Conservation (phyloP, 2,797 vertebrate species). For the Yasuhikotakia modesta region DNA sequence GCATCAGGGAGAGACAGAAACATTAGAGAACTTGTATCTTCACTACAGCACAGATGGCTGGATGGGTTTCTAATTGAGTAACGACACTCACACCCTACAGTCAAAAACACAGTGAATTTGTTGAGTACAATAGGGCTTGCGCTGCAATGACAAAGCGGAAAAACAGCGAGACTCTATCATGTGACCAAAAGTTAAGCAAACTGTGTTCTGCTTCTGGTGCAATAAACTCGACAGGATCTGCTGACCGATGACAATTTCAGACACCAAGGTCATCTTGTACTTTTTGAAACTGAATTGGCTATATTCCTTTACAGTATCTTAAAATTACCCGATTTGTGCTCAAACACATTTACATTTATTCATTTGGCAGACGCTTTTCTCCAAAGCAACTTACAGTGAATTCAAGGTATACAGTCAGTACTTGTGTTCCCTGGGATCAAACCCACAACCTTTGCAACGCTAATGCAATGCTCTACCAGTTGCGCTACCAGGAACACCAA, state of each 20-base stretch:
- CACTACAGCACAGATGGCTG: conserved; percentile 1
- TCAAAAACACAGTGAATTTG: background rate
- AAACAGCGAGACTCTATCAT: background rate
- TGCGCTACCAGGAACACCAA: too few relatives aligned
- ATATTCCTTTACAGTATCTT: background rate
- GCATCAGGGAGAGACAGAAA: conserved; percentile 30
- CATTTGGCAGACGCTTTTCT: too few relatives aligned
- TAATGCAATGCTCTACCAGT: too few relatives aligned
- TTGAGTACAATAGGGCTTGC: background rate
- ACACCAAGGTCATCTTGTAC: background rate
- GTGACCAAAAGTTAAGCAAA: background rate
- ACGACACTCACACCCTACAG: background rate
- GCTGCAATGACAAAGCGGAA: background rate
- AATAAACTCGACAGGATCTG: background rate
- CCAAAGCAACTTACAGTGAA: too few relatives aligned
- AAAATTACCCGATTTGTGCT: background rate
- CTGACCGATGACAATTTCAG: background rate
- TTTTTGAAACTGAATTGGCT: background rate
- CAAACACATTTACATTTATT: too few relatives aligned
- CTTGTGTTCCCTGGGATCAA: too few relatives aligned
- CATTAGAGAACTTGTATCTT: conserved; percentile 10
- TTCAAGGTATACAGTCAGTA: too few relatives aligned
- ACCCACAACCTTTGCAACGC: too few relatives aligned
- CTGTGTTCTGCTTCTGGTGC: background rate
- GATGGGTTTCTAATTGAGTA: background rate